Base-by-base conservation (phyloP, 2,113 vertebrate species). In the Anarrhichthys ocellatus region DNA sequence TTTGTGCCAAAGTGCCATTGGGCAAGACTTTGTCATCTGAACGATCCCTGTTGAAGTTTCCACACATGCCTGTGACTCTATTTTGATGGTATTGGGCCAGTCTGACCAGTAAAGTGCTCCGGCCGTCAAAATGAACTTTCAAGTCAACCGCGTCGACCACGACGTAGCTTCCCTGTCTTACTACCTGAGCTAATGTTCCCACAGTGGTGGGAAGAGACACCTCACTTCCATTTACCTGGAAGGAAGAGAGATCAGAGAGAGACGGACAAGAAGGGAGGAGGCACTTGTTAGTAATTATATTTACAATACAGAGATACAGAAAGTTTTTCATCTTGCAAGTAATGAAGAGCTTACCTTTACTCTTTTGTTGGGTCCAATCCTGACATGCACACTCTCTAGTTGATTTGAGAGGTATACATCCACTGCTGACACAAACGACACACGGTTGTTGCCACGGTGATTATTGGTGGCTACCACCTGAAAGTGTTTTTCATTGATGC, bases 391-490 rank as follows among this genome's bases (percentile, higher is more conserved):
- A 0, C 22, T 76, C 27, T 88, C 70, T 4, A 0, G 9, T 20
- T 48, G 1, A 27, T 76, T 84, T 65, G 77, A 83, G 32, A 95
- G 74, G 77, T 88, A 92, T 24, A 95, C 58, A 62, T 95, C 90
- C 40, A 95, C 92, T 15, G 54, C 70, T 14, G 92, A 92, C 7
- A 94, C 92, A 81, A 94, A 94, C 0, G 93, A 95, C 40, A 94
- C 88, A 0, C 3, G 64, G 9, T 73, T 88, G 87, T 93, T 93
- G 24, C 32, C 32, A 32, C 32, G 32, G 32, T 32, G 32, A 32
- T 32, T 88, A 59, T 94, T 95, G 20, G 92, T 92, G 6, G 91
- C 91, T 13, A 84, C 85, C 7, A 94, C 83, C 0, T 54, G 82
- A 70, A 95, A 96, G 59, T 76, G 72, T 0, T 85, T 82, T 24